These are phyloP conservation scores for Rana temporaria DNA, from an alignment of 2,113 vertebrate genomes.

Conservation along the genomic window DNA sequence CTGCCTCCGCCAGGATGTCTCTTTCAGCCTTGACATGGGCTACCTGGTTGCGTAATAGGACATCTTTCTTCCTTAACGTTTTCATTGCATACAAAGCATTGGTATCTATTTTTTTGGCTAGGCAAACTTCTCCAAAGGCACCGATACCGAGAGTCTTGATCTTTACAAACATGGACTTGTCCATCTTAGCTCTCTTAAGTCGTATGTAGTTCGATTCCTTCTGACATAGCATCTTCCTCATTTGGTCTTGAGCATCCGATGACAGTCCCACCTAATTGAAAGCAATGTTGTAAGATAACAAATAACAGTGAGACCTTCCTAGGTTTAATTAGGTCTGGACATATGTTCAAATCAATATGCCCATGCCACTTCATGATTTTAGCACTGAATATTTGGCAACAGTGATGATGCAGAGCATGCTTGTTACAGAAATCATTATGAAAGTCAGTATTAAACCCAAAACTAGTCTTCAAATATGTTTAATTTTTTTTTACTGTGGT, in stretches of 20 bases:
- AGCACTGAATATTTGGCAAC: too few species aligned
- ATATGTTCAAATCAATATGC: not conserved
- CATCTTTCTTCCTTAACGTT: slow-evolving; percentile 98
- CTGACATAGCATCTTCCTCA: slow-evolving; percentile 98
- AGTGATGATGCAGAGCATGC: too few species aligned
- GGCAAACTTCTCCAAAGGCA: slow-evolving; percentile 95
- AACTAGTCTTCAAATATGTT: too few species aligned
- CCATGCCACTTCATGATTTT: not conserved
- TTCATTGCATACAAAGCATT: slow-evolving; percentile 98
- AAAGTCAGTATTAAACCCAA: too few species aligned
- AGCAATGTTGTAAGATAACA: not conserved
- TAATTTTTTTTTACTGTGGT: too few species aligned
- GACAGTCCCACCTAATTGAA: slow-evolving; percentile 91
- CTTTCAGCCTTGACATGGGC: slow-evolving; percentile 97
- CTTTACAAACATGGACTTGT: slow-evolving; percentile 97
- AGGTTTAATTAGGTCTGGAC: not conserved
- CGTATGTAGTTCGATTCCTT: slow-evolving; percentile 99
- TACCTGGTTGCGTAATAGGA: slow-evolving; percentile 95
- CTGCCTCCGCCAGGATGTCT: slow-evolving; percentile 96
- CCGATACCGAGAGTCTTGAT: slow-evolving; percentile 97
- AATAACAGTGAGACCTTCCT: not conserved
- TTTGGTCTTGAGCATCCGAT: slow-evolving; percentile 95
- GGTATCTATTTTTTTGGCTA: slow-evolving; percentile 95
- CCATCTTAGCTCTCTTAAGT: slow-evolving; percentile 98
- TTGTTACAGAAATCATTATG: too few species aligned